Conservation (phyloP, 2,888 invertebrate species). For the Apamea crenata region DNA sequence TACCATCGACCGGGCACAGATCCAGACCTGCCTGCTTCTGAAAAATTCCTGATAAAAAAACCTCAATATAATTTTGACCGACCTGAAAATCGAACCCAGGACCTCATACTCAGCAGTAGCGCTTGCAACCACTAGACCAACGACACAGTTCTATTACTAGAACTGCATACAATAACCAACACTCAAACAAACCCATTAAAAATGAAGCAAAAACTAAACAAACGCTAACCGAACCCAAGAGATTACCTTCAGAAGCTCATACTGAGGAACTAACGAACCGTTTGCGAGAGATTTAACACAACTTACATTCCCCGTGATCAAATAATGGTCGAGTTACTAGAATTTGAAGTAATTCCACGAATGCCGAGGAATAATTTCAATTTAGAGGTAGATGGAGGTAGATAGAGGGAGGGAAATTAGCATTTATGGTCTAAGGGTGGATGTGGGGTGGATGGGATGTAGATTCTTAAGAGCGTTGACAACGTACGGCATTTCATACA, state of each 20-base stretch:
- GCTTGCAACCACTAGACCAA: neutral
- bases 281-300: constrained; percentile 42
- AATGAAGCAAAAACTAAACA: neutral
- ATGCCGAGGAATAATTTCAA: constrained; percentile 49
- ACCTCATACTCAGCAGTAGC: neutral
- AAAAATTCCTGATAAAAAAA: neutral
- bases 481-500: too few relatives aligned
- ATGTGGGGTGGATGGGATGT: neutral
- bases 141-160: neutral
- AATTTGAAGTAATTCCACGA: constrained; percentile 47
- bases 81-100: neutral
- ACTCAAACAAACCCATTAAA: neutral
- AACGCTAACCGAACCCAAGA: constrained; percentile 7
- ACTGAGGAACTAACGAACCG: constrained; percentile 38
- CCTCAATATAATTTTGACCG: neutral
- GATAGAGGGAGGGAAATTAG: neutral
- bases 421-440: neutral
- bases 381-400: constrained; percentile 27
- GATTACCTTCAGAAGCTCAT: constrained; percentile 8
- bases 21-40: neutral
- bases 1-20: neutral
- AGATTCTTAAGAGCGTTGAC: neutral
- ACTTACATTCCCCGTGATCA: constrained; percentile 43
- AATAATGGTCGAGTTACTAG: constrained; percentile 42
- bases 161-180: neutral